Conservation (phyloP, 2,113 vertebrate genomes). For the Dunckerocampus dactyliophorus region DNA sequence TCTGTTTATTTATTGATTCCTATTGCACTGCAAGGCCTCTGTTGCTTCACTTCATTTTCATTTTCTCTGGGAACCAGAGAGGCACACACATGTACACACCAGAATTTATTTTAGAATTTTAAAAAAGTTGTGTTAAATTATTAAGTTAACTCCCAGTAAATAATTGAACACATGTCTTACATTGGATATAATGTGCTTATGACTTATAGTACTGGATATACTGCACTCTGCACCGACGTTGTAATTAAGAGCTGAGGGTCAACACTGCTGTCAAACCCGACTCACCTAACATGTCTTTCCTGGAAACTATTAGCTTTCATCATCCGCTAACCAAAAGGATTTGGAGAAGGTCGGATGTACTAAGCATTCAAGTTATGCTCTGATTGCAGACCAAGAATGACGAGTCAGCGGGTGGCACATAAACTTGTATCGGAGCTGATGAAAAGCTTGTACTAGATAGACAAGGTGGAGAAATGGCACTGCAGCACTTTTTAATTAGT, state of each 20-base stretch:
- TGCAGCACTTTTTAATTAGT: slow-evolving; percentile 26
- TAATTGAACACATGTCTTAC: too few species aligned
- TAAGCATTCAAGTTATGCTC: slow-evolving; percentile 25
- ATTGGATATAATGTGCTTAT: not conserved
- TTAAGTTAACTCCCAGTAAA: not conserved
- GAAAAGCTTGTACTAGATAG: slow-evolving; percentile 41
- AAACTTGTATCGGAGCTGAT: slow-evolving; percentile 42
- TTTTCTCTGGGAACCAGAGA: slow-evolving; percentile 7
- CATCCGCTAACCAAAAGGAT: slow-evolving; percentile 7
- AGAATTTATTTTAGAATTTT: not conserved
- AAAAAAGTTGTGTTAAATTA: not conserved
- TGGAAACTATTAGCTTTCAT: slow-evolving; percentile 2
- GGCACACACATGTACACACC: not conserved
- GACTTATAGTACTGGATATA: not conserved
- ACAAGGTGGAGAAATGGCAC: slow-evolving; percentile 50
- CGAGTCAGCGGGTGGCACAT: slow-evolving; percentile 22
- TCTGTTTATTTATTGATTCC: slow-evolving; percentile 15
- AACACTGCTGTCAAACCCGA: slow-evolving; percentile 17
- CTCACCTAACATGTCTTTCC: slow-evolving; percentile 8
- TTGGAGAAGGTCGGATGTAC: slow-evolving; percentile 21
- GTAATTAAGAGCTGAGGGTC: slow-evolving; percentile 3
- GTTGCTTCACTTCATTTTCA: slow-evolving; percentile 17
- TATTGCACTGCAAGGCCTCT: slow-evolving; percentile 2
- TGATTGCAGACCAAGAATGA: slow-evolving; percentile 25
- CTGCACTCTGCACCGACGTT: not conserved